Base-by-base conservation (phyloP, 2,113 vertebrate species). In the Phalacrocorax carbo region DNA sequence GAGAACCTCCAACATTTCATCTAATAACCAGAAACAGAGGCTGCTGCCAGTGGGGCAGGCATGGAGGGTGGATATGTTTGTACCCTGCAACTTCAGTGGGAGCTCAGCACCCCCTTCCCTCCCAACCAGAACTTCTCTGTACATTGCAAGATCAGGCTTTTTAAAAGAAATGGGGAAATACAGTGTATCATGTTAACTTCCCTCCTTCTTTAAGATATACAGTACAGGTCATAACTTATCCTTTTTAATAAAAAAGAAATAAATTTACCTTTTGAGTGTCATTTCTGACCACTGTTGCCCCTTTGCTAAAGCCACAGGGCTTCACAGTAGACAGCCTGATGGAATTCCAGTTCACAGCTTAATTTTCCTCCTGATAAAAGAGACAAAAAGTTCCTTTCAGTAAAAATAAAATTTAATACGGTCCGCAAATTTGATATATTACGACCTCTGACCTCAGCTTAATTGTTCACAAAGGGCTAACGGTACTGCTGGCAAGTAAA, bases 391-490 rank as follows among this genome's bases (percentile, higher is more conserved):
- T 97, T 96, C 91, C 96, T 97, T 97, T 97, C 97, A 97, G 95
- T 97, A 93, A 97, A 97, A 97, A 97, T 97, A 97, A 97, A 97
- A 97, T 97, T 95, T 97, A 97, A 97, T 97, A 91, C 36, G 26
- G 96, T 94, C 80, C 4, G 0, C 96, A 97, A 97, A 97, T 95
- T 97, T 97, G 97, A 97, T 97, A 85, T 97, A 97, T 94, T 96
- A 32, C 82, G 95, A 97, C 97, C 96, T 96, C 80, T 3, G 80
- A 97, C 97, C 96, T 96, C 90, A 92, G 94, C 82, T 96, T 97
- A 97, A 97, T 97, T 97, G 97, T 97, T 97, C 97, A 97, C 97
- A 97, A 97, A 97, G 96, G 91, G 89, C 96, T 97, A 95, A 96
- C 84, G 49, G 97, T 97, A 97, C 94, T 7, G 0, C 93, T 96